Percentiles rank a stretch among this genome's conserved stretches.
Evolutionary conservation across 1,140 invertebrate genomes (phyloP).

Genomic region (Micrasema longulum): DNA sequence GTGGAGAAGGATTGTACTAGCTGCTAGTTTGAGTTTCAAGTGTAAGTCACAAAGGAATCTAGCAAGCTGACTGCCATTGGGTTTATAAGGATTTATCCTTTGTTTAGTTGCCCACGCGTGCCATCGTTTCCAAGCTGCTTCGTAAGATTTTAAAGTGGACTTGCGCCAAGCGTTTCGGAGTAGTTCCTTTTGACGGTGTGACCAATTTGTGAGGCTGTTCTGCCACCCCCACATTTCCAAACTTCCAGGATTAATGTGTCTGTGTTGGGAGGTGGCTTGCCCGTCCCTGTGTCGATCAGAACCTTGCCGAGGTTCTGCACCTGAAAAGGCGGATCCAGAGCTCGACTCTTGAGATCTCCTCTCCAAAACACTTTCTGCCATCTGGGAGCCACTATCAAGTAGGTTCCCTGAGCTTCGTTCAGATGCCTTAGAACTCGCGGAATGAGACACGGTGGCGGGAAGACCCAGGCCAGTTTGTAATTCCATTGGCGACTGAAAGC

Average conservation of each 20-base stretch:
- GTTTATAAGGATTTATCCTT: not conserved
- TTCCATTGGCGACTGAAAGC: constrained; percentile 58
- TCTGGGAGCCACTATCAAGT: constrained; percentile 56
- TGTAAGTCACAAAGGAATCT: not conserved
- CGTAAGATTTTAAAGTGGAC: constrained; percentile 55
- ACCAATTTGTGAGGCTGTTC: constrained; percentile 44
- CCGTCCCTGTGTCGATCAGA: constrained; percentile 28
- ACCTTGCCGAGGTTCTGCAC: constrained; percentile 52
- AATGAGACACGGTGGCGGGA: constrained; percentile 59
- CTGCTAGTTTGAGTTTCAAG: not conserved
- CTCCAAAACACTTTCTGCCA: constrained; percentile 60
- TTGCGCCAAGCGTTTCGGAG: constrained; percentile 47
- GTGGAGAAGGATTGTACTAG: not conserved
- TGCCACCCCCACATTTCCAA: constrained; percentile 57
- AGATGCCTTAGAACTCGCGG: constrained; percentile 57
- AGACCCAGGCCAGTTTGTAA: constrained; percentile 58
- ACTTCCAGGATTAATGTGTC: constrained; percentile 52
- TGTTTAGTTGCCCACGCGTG: constrained; percentile 1
- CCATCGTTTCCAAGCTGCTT: constrained; percentile 50
- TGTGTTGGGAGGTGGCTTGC: constrained; percentile 54
- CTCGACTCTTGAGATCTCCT: constrained; percentile 56
- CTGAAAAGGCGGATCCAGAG: constrained; percentile 52
- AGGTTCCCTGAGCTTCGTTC: constrained; percentile 55
- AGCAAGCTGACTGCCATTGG: not conserved
- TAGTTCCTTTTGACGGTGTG: constrained; percentile 44